Evolutionary conservation across 2,113 vertebrate species (phyloP), one percentile per base, ranked within the genome.

Genomic region (Neopipo cinnamomea): DNA sequence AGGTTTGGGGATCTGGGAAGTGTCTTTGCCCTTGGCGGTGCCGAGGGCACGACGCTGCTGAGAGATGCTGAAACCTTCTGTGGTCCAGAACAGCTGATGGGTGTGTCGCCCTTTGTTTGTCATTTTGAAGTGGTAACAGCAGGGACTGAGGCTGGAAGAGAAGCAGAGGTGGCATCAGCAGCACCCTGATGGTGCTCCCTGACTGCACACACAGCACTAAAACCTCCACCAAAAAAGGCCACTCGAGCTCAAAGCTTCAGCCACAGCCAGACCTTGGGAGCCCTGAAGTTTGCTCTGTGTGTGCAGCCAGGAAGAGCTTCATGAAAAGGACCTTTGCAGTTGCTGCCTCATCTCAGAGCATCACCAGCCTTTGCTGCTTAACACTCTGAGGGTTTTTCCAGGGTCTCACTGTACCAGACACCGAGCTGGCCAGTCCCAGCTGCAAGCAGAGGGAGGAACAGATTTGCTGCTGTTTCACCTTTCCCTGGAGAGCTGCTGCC

Each of bases 11-110:
- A 55, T 21, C 2, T 28, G 19, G 13, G 74, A 47, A 35, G 73
- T 42, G 39, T 2, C 25, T 52, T 55, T 85, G 21, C 21, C 21
- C n/a, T 95, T 97, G 30, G 68, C 35, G 8, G 14, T 41, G 35
- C 46, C 28, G n/a, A 63, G 6, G 16, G 30, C 55, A 44, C 47
- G 95, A 33, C 14, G 70, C 47, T 88, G 95, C 25, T 90, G 76
- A 46, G 95, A 93, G 0, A 85, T 71, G 27, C 42, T 12, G 27
- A 97, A 98, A 28, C 93, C 96, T 35, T 98, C 97, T 0, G 86
- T 98, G 66, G 95, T 96, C 99, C 99, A 99, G 91, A 97, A 98
- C 17, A 99, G 90, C 73, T 97, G 98, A 65, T 99, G 98, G n/a
- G 85, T 85, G 5, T 97, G 97, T 8, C 96, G 96, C 8, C 99